Evolutionary conservation across 2,888 invertebrate genomes (phyloP).

Genomic region (Vesta saturnalis): DNA sequence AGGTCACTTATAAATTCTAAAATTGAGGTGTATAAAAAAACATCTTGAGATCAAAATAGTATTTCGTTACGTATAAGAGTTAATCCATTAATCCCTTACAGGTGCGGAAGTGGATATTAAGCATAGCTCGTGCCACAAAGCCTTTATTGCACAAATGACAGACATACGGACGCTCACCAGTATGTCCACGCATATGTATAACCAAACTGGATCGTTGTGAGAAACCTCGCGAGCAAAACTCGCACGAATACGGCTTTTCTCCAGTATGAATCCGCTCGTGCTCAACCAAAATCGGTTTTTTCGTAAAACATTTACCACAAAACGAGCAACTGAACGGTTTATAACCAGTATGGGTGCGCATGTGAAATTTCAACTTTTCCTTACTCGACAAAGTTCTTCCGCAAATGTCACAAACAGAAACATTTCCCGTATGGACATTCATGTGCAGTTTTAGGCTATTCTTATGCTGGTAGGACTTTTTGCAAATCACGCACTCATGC

Average conservation of each 20-base stretch:
- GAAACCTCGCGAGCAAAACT: conserved; percentile 71
- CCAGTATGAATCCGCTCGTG: conserved; percentile 60
- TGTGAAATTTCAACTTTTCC: conserved; percentile 64
- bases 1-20: not conserved
- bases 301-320: conserved; percentile 60
- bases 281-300: conserved; percentile 58
- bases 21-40: not conserved
- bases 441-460: conserved; percentile 61
- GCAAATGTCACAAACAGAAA: conserved; percentile 68
- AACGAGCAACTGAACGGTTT: conserved; percentile 58
- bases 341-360: conserved; percentile 58
- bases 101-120: conserved; percentile 70
- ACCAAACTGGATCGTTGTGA: conserved; percentile 71
- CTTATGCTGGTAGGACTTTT: conserved; percentile 59
- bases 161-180: conserved; percentile 69
- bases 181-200: conserved; percentile 72
- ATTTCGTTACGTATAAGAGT: not conserved
- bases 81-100: conserved; percentile 53
- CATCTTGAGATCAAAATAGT: not conserved
- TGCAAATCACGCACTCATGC: conserved; percentile 60
- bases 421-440: conserved; percentile 64
- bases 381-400: conserved; percentile 66
- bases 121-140: conserved; percentile 71
- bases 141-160: conserved; percentile 70
- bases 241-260: conserved; percentile 63